Conservation (phyloP, 2,113 vertebrate species). For the Trogon surrucura region DNA sequence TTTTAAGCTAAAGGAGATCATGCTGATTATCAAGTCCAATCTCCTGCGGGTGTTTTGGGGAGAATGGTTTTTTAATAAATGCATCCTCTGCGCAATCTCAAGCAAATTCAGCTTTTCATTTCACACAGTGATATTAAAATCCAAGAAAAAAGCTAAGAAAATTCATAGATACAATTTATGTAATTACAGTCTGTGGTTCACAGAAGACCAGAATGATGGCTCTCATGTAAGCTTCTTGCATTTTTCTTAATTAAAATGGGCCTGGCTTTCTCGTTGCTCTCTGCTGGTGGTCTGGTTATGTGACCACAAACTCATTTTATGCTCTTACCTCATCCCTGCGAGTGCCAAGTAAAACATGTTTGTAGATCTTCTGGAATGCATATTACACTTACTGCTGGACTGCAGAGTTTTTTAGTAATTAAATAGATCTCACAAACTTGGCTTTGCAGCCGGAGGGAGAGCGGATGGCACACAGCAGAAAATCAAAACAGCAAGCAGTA, state of each 20-base stretch:
- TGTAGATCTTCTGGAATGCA: slow-evolving; percentile 54
- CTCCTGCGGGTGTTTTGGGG: neutral
- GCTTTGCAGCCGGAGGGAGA: slow-evolving; percentile 4
- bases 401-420: slow-evolving; percentile 34
- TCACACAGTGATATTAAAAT: neutral
- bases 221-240: slow-evolving; percentile 17
- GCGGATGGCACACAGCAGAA: slow-evolving; percentile 28
- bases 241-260: slow-evolving; percentile 40
- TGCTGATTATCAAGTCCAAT: neutral
- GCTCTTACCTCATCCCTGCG: slow-evolving; percentile 65
- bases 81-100: neutral
- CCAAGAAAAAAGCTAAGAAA: slow-evolving; percentile 13
- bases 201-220: neutral
- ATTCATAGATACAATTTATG: neutral
- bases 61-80: neutral
- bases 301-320: slow-evolving; percentile 57
- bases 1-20: neutral
- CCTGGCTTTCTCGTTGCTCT: slow-evolving; percentile 46
- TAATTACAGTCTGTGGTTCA: slow-evolving; percentile 17
- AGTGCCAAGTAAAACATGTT: slow-evolving; percentile 61
- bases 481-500: slow-evolving; percentile 19
- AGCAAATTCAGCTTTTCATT: neutral
- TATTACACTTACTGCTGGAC: slow-evolving; percentile 39
- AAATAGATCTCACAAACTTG: slow-evolving; percentile 15
- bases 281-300: slow-evolving; percentile 51